A percentile compares a stretch with the other conserved stretches of the same genome.
Conservation (phyloP, 1,140 invertebrate genomes). For the Drosophila orena region DNA sequence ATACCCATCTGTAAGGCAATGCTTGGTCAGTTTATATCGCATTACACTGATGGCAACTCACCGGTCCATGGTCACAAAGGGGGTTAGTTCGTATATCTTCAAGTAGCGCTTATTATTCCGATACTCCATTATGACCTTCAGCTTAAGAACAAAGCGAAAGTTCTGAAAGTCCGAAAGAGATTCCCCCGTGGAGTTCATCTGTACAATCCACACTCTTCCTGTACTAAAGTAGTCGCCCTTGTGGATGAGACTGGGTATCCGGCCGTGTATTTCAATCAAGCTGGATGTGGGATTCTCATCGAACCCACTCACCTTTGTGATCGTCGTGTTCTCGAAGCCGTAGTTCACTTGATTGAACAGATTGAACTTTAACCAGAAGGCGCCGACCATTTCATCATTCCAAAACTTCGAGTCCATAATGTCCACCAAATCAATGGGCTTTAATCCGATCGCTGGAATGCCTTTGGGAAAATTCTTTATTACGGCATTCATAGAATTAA, state of each 20-base stretch:
- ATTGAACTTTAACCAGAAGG: conserved; percentile 34
- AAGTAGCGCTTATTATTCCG: conserved; percentile 59
- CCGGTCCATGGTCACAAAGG: conserved; percentile 52
- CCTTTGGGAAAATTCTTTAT: conserved; percentile 49
- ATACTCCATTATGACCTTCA: conserved; percentile 53
- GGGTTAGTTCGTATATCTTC: conserved; percentile 52
- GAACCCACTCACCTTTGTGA: conserved; percentile 53
- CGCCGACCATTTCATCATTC: conserved; percentile 6
- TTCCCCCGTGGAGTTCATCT: conserved; percentile 40
- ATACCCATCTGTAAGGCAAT: conserved; percentile 29
- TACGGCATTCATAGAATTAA: conserved; percentile 46
- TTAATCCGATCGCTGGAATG: conserved; percentile 52
- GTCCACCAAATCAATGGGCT: conserved; percentile 62
- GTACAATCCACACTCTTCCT: conserved; percentile 29
- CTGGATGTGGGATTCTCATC: conserved; percentile 41
- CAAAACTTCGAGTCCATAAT: conserved; percentile 41
- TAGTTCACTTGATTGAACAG: conserved; percentile 55
- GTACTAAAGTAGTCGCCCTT: conserved; percentile 35
- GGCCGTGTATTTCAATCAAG: conserved; percentile 51
- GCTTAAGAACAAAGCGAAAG: conserved; percentile 47
- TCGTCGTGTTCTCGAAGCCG: conserved; percentile 64
- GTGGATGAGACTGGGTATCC: conserved; percentile 57
- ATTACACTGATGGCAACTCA: conserved; percentile 6
- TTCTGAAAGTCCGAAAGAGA: conserved; percentile 61
- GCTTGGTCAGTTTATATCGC: not conserved